Percentiles rank a stretch among this genome's conserved stretches.
These are phyloP conservation scores for Muntiacus reevesi DNA, from an alignment of 2,113 vertebrate species.

Conservation along the genomic window DNA sequence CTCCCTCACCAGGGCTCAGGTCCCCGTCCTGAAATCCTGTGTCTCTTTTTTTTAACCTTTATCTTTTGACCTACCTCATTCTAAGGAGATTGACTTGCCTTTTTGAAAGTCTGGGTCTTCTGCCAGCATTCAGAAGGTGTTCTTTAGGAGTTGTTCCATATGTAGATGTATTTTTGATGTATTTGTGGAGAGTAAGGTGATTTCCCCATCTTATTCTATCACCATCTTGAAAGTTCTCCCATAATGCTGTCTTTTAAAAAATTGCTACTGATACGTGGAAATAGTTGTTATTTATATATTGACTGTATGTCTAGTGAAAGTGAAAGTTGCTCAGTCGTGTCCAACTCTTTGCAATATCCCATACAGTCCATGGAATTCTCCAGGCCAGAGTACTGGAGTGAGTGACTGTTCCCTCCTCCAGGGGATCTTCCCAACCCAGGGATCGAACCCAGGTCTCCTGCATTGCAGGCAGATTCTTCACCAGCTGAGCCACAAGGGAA, in stretches of 20 bases:
- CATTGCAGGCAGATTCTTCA: not conserved
- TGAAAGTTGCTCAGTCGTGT: not conserved
- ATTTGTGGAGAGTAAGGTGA: not conserved
- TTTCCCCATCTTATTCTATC: not conserved
- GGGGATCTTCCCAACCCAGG: not conserved
- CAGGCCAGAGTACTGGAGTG: not conserved
- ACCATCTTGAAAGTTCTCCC: not conserved
- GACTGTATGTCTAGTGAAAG: not conserved
- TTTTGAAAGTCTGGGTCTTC: not conserved
- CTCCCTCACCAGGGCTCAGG: not conserved
- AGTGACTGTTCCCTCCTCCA: not conserved
- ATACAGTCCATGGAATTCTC: not conserved
- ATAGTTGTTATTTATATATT: not conserved
- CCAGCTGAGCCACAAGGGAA: not conserved
- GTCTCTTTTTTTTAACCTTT: not conserved
- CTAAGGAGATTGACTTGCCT: not conserved
- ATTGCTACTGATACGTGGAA: not conserved
- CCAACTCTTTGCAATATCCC: not conserved
- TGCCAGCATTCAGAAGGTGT: not conserved
- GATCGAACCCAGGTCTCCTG: not conserved
- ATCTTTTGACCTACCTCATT: not conserved
- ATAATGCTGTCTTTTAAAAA: not conserved
- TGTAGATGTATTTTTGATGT: not conserved
- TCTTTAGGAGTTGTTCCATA: not conserved
- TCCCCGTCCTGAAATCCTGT: not conserved